phyloP scores from a whole-genome alignment of 2,888 invertebrate species.

The Siphlonurus alternatus region DNA sequence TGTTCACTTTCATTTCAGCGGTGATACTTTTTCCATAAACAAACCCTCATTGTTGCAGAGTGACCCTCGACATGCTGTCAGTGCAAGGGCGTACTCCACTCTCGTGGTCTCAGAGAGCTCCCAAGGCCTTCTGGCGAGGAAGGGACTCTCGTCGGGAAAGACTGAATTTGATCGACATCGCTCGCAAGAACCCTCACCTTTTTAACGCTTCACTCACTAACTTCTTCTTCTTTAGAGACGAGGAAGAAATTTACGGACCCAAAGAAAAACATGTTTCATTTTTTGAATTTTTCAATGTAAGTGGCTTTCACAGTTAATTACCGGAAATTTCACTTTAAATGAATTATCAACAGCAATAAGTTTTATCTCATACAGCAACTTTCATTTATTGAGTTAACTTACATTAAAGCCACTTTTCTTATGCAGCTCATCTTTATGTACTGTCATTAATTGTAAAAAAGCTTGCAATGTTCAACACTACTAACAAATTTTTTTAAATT shows the following conservation, averaged over 20 bases:
- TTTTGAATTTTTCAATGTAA: constrained; percentile 86
- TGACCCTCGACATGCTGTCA: constrained; percentile 76
- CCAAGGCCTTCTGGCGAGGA: constrained; percentile 79
- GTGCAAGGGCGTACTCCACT: constrained; percentile 62
- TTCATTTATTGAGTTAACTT: no score
- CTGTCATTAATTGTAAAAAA: no score
- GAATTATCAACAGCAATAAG: no score
- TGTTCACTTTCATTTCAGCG: no score
- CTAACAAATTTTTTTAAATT: no score
- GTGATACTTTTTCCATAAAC: no score
- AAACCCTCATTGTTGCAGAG: constrained; percentile 34
- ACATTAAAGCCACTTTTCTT: no score
- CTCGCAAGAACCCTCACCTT: constrained; percentile 53
- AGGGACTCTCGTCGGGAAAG: constrained; percentile 78
- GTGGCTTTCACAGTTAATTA: constrained; percentile 18
- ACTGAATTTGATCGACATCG: constrained; percentile 62
- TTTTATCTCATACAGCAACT: no score
- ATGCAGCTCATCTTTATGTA: no score
- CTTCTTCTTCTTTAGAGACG: constrained; percentile 86
- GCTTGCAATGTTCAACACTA: no score
- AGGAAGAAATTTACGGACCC: constrained; percentile 72
- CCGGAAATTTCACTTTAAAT: neutral
- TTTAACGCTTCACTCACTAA: constrained; percentile 87
- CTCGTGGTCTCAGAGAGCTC: constrained; percentile 54
- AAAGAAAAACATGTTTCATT: constrained; percentile 71